These are phyloP conservation scores for Punctoribates punctum DNA, from an alignment of 2,888 invertebrate genomes.

Conservation along the genomic window DNA sequence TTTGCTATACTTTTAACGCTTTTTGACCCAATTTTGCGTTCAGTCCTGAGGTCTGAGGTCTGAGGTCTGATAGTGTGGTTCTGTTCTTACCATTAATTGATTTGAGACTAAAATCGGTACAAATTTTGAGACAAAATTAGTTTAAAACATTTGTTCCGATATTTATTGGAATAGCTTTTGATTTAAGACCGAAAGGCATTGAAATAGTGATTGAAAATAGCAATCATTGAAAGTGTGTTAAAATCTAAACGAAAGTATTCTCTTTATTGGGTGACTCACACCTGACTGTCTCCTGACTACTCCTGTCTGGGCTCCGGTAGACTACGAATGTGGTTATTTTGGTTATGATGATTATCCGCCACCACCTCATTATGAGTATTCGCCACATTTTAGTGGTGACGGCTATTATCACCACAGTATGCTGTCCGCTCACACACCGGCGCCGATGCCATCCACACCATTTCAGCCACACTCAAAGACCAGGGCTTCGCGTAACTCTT, in stretches of 20 bases:
- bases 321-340: conserved; percentile 33
- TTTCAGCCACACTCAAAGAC: conserved; percentile 23
- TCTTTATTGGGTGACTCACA: conserved; percentile 23
- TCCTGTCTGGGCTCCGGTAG: conserved; percentile 10
- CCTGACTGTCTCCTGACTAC: neutral
- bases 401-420: conserved; percentile 25
- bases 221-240: neutral
- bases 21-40: conserved; percentile 23
- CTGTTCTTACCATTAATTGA: neutral
- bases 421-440: conserved; percentile 20
- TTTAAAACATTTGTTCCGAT: neutral
- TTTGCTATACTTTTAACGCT: conserved; percentile 12
- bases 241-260: conserved; percentile 17
- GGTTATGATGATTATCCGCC: conserved; percentile 30
- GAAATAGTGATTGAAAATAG: neutral
- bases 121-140: neutral
- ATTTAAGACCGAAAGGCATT: neutral
- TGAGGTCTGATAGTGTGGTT: conserved; percentile 12
- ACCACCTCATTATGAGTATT: conserved; percentile 24
- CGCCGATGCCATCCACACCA: conserved; percentile 3
- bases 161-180: no score
- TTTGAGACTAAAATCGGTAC: neutral
- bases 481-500: conserved; percentile 27
- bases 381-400: conserved; percentile 24
- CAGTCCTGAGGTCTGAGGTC: conserved; percentile 13